A percentile compares a stretch with the other conserved stretches of the same genome.
phyloP scores from a whole-genome alignment of 1,140 invertebrate genomes.

The Hylaeus anthracinus region DNA sequence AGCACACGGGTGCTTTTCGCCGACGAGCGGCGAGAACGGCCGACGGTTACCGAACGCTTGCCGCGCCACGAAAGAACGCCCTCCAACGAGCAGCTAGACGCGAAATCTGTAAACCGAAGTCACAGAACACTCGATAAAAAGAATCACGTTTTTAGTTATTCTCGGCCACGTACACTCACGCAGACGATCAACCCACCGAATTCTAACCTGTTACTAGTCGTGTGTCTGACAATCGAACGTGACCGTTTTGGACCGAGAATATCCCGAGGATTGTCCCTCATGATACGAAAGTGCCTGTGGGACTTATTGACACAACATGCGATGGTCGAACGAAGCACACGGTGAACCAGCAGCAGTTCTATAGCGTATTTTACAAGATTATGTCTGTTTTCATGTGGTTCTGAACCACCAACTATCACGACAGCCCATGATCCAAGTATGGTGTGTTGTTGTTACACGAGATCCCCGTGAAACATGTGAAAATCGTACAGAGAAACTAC shows the following conservation, averaged over 20 bases:
- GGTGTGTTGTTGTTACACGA: conserved; percentile 4
- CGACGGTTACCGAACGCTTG: conserved; percentile 70
- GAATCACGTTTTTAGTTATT: conserved; percentile 39
- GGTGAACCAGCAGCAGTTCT: conserved; percentile 32
- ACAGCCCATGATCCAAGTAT: conserved; percentile 31
- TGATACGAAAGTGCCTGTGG: conserved; percentile 40
- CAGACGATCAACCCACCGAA: conserved; percentile 31
- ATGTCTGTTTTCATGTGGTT: conserved; percentile 31
- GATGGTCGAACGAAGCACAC: conserved; percentile 53
- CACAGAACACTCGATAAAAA: conserved; percentile 54
- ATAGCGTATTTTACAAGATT: conserved; percentile 33
- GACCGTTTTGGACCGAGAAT: conserved; percentile 15
- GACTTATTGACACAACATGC: conserved; percentile 66
- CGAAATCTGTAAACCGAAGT: conserved; percentile 63
- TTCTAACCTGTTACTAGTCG: conserved; percentile 27
- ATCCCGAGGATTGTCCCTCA: conserved; percentile 33
- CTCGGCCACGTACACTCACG: conserved; percentile 42
- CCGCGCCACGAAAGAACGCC: conserved; percentile 76
- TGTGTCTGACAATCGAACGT: conserved; percentile 3
- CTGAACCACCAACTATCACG: conserved; percentile 1
- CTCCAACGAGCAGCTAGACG: conserved; percentile 66
- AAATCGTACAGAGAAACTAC: conserved; percentile 46
- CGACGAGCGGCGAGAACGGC: conserved; percentile 58
- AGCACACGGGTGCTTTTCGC: conserved; percentile 43
- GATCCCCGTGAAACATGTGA: conserved; percentile 51